Base-by-base conservation (phyloP, 2,888 invertebrate species). In the Imbricaverruca yamaguchii region DNA sequence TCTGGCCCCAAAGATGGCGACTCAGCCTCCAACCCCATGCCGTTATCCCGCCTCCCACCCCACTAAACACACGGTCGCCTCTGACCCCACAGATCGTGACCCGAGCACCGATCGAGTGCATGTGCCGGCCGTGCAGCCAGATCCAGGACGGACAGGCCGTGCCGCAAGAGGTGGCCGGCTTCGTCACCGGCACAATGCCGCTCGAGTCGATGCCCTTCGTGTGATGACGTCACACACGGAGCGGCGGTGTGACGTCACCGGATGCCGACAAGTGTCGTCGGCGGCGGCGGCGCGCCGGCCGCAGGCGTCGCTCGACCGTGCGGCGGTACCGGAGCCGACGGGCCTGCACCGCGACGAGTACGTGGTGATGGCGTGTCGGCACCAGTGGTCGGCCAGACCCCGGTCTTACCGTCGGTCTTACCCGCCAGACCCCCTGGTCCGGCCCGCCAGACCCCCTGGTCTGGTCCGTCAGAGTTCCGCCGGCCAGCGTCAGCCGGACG, bases 101-200 rank as follows among this genome's bases (percentile, higher is more conserved):
- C 10, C 94, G 95, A 87, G 96, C 96, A 21, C 96, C 96, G 0
- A 87, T 95, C 81, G 95, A 95, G 87, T 96, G 96, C 86, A 96
- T 96, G 95, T 96, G 96, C 86, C 91, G 96, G 63, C 96, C 96
- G 0, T 96, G 96, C 87, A 94, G 94, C 0, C 92, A 92, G 21
- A 91, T 96, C 11, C 95, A 96, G 86, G 95, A 96, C 88, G 93
- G 92, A 85, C 91, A 94, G 6, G 92, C 96, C 78, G 90, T 96
- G 83, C 95, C 96, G 6, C 95, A 96, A 88, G 96, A 96, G 89
- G 92, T 96, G 74, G 93, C 94, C 80, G 93, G 93, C 69, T 95
- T 83, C 81, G 83, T 83, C 61, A n/a, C 78, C 57, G 78, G 57
- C 23, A 25, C 23, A 23, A 57, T 79, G 57, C 57, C 78, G 57